These are phyloP conservation scores for Drosophila multiciliata DNA, from an alignment of 2,888 invertebrate species.

Conservation along the genomic window DNA sequence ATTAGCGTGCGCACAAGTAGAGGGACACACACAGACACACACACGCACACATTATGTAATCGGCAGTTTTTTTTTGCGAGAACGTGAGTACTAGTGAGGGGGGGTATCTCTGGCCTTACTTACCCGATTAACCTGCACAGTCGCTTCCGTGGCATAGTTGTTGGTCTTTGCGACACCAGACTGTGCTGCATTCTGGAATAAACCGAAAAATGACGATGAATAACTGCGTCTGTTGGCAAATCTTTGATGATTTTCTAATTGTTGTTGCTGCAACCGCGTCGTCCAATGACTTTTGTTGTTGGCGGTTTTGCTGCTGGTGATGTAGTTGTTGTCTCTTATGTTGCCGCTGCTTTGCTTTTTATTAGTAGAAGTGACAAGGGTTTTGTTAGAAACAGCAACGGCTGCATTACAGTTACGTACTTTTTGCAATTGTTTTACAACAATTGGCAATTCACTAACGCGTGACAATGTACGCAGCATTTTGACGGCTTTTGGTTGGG, in stretches of 20 bases:
- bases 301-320: conserved; percentile 22
- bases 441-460: conserved; percentile 79
- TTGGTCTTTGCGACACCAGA: conserved; percentile 81
- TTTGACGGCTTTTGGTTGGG: conserved; percentile 56
- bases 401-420: conserved; percentile 73
- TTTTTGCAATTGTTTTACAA: conserved; percentile 83
- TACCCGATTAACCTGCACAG: conserved; percentile 84
- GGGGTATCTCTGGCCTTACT: conserved; percentile 50
- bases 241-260: conserved; percentile 44
- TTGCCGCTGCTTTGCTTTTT: conserved; percentile 22
- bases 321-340: neutral
- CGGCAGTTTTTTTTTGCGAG: conserved; percentile 30
- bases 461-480: conserved; percentile 82
- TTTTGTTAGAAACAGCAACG: conserved; percentile 48
- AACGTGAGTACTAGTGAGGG: neutral
- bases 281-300: conserved; percentile 37
- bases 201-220: conserved; percentile 83
- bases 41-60: conserved; percentile 68
- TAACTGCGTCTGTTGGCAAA: conserved; percentile 63
- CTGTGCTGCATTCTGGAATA: conserved; percentile 83
- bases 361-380: conserved; percentile 47
- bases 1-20: conserved; percentile 5
- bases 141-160: conserved; percentile 85
- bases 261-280: conserved; percentile 31
- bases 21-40: conserved; percentile 3